Evolutionary conservation across 2,797 vertebrate species (phyloP), one percentile per base, ranked within the genome.

Genomic region (Protonibea diacanthus): DNA sequence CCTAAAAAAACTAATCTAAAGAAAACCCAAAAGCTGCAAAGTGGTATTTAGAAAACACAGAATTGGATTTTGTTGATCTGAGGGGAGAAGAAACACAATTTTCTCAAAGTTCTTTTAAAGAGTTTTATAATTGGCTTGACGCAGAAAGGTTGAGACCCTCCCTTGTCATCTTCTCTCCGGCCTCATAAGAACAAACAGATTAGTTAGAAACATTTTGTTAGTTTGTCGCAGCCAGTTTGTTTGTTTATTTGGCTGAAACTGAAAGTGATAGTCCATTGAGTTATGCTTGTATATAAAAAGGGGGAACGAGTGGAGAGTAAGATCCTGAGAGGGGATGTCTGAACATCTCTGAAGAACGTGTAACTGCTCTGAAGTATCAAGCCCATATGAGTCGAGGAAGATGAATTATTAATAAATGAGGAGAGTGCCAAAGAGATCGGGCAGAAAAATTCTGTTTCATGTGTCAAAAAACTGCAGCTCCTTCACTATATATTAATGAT

Each of bases 321-420:
- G n/a, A 38, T 51, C 56, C 55, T n/a, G 45, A 27, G 14, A 67
- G 10, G 59, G 64, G 44, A 62, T 74, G 56, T 70, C 49, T 42
- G 80, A 76, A 72, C 17, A 61, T 42, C 56, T 67, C 25, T n/a
- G 18, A 47, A 73, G 68, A 75, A 70, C 62, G 59, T 76, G 45
- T 71, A 73, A 72, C 42, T 57, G 20, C 70, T 68, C 51, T 80
- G 67, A 79, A 74, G 45, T 42, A 68, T 79, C 42, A 53, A 51
- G 44, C 56, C 65, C 59, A 66, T 33, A 56, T 52, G 67, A 82
- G 49, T 76, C 1, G 21, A 65, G 33, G 20, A 63, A 48, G 63
- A 76, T 90, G 1, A 88, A 89, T 89, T 56, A 85, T 83, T 75
- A 60, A 85, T 74, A 29, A 76, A 49, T n/a, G 17, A 59, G 14